These are phyloP conservation scores for Cheilosia soror DNA, from an alignment of 2,888 invertebrate genomes.

Conservation along the genomic window DNA sequence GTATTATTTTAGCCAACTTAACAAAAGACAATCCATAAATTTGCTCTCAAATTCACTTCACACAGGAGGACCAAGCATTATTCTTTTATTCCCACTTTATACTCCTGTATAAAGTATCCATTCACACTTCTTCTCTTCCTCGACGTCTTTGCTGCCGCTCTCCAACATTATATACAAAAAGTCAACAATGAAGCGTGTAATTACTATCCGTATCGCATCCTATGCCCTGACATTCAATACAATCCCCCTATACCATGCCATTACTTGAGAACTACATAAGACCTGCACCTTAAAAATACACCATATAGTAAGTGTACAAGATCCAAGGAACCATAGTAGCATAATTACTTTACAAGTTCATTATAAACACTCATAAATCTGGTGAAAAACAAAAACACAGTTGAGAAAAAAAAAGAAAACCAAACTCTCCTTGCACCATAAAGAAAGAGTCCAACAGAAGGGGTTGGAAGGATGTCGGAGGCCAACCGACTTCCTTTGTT, in stretches of 20 bases:
- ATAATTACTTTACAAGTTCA: constrained; percentile 84
- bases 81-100: constrained; percentile 43
- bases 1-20: constrained; percentile 41
- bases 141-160: constrained; percentile 33
- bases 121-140: constrained; percentile 28
- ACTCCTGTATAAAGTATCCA: constrained; percentile 51
- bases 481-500: constrained; percentile 65
- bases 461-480: constrained; percentile 61
- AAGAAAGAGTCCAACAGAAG: constrained; percentile 50
- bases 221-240: constrained; percentile 71
- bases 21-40: constrained; percentile 62
- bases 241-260: constrained; percentile 32
- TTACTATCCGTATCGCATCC: constrained; percentile 80
- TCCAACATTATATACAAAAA: constrained; percentile 44
- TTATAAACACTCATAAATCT: constrained; percentile 83
- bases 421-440: constrained; percentile 44
- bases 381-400: constrained; percentile 77
- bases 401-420: constrained; percentile 33
- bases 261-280: constrained; percentile 43
- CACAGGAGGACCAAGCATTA: constrained; percentile 27
- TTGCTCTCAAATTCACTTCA: constrained; percentile 64
- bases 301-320: constrained; percentile 43
- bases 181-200: constrained; percentile 83
- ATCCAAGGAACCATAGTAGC: constrained; percentile 77
- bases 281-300: constrained; percentile 59